phyloP scores from a whole-genome alignment of 2,888 invertebrate species.

The Troglohyphantes excavatus region DNA sequence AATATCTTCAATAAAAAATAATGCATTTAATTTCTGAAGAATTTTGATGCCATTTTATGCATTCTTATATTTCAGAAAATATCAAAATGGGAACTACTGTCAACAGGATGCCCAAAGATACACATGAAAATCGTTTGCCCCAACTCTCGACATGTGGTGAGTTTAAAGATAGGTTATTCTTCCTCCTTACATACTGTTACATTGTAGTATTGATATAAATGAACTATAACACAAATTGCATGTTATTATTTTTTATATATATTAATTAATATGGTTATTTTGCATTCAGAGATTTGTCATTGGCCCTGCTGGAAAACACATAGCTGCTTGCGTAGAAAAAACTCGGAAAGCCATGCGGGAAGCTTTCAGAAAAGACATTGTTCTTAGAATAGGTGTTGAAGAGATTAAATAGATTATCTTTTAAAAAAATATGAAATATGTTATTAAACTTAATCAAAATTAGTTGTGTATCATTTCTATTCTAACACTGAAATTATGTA shows the following conservation, averaged over 20 bases:
- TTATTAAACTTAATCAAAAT: too few species aligned
- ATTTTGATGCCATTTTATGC: background rate
- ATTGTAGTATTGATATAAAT: too few species aligned
- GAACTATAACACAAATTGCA: too few species aligned
- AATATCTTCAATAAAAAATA: too few species aligned
- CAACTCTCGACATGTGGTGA: slow-evolving; percentile 80
- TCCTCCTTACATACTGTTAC: too few species aligned
- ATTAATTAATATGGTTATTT: background rate
- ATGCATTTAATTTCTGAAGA: background rate
- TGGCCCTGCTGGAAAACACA: slow-evolving; percentile 87
- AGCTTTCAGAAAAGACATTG: slow-evolving; percentile 86
- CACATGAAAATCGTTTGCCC: slow-evolving; percentile 81
- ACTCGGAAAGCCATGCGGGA: slow-evolving; percentile 87
- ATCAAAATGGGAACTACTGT: slow-evolving; percentile 85
- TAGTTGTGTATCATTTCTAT: too few species aligned
- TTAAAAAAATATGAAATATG: background rate
- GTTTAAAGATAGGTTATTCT: background rate
- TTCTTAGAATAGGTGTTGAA: slow-evolving; percentile 82
- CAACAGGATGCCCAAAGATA: slow-evolving; percentile 81
- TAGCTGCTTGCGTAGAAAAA: slow-evolving; percentile 88
- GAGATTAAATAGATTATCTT: background rate
- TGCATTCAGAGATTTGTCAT: slow-evolving; percentile 86
- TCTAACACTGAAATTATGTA: too few species aligned
- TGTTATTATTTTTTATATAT: too few species aligned
- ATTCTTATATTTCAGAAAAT: slow-evolving; percentile 83